Evolutionary conservation across 2,888 invertebrate genomes (phyloP), one percentile per base, ranked within the genome.

Genomic region (Uropetala carovei): DNA sequence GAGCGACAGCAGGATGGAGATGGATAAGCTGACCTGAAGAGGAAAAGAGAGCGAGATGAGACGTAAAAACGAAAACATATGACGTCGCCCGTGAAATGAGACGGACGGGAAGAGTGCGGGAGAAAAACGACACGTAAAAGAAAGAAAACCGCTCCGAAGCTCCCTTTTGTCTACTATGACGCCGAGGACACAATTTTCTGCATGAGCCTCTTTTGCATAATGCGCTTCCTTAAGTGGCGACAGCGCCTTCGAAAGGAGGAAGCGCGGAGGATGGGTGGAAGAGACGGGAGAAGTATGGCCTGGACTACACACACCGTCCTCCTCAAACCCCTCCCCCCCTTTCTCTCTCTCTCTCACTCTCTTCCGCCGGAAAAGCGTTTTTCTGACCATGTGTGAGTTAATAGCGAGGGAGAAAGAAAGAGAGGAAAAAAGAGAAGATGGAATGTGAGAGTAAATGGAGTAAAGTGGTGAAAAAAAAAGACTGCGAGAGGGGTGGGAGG

Each of bases 1-100:
- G 95, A 99, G 97, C 95, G 98, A 98, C 95, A 99, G 97, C 95
- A 99, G 96, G 95, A 99, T 99, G 94, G 98, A 98, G 95, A 99
- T 98, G 94, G 99, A 99, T 95, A 99, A 97, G 95, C 99, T 99
- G 95, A 99, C 99, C 96, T 96, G 94, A 14, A 91, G 92, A 30
- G 64, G 18, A 59, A 84, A 85, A 82, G 82, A 60, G 43, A 30
- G n/a, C 13, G 58, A 58, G 58, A 60, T 11, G 60, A 27, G 60
- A 27, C 27, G 27, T 7, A 27, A 86, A 30, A 57, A 57, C 83
- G n/a, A 22, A 0, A 9, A 16, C 14, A 30, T 30, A 18, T 16
- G 14, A 43, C 22, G 13, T 16, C 13, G 4, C 13, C 4, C 82
- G 4, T 27, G 30, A 30, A 10, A 82, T 82, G 3, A 18, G 10